phyloP scores from a whole-genome alignment of 2,888 invertebrate species.

The Endomychus coccineus region DNA sequence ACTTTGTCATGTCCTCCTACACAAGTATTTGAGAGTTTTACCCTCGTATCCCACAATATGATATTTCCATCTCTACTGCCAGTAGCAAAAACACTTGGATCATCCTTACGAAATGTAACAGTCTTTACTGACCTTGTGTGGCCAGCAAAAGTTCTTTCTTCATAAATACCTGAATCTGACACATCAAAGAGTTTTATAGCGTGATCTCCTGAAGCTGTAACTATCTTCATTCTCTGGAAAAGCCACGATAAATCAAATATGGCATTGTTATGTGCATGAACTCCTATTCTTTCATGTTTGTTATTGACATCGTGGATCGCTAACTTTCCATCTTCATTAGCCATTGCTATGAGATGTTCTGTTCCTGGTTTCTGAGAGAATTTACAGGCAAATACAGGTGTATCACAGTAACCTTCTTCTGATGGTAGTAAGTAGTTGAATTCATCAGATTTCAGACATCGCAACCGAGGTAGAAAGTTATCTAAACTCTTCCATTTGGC shows the following conservation, averaged over 20 bases:
- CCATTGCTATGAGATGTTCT: constrained; percentile 69
- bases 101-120: constrained; percentile 63
- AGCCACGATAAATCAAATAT: constrained; percentile 88
- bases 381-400: constrained; percentile 74
- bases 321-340: constrained; percentile 78
- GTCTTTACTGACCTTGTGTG: constrained; percentile 80
- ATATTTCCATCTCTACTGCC: constrained; percentile 82
- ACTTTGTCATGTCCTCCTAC: constrained; percentile 60
- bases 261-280: constrained; percentile 75
- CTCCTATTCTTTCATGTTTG: constrained; percentile 33
- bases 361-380: constrained; percentile 52
- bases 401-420: constrained; percentile 48
- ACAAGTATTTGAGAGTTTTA: constrained; percentile 41
- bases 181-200: constrained; percentile 75
- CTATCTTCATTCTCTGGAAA: constrained; percentile 64
- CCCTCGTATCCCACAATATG: constrained; percentile 75
- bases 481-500: constrained; percentile 56
- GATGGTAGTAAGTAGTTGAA: constrained; percentile 54
- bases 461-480: constrained; percentile 54
- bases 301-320: constrained; percentile 48
- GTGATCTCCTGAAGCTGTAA: constrained; percentile 83
- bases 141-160: constrained; percentile 58
- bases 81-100: constrained; percentile 73
- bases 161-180: constrained; percentile 38
- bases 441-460: constrained; percentile 56